Evolutionary conservation across 2,113 vertebrate species (phyloP).

Genomic region (Paracyprichromis sp.): DNA sequence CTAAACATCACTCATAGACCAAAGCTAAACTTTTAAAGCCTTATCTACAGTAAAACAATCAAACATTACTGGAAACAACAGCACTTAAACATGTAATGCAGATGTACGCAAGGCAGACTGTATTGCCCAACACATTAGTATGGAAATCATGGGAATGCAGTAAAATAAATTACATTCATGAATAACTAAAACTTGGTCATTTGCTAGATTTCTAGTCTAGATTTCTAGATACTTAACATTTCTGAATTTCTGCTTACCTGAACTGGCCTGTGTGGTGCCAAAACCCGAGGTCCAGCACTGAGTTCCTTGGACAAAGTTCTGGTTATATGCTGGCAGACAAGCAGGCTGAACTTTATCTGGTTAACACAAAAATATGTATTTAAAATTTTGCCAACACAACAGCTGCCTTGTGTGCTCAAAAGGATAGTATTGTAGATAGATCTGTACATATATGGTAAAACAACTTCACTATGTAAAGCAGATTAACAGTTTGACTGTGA

Average conservation of each 20-base stretch:
- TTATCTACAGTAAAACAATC: not conserved
- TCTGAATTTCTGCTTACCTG: slow-evolving; percentile 25
- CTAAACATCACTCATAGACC: not conserved
- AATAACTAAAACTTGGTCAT: not conserved
- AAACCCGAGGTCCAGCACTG: slow-evolving; percentile 86
- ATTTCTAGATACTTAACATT: not conserved
- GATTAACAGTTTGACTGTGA: not conserved
- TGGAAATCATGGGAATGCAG: not conserved
- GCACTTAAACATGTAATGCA: not conserved
- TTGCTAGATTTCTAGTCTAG: not conserved
- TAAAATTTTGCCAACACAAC: not conserved
- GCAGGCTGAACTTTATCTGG: slow-evolving; percentile 78
- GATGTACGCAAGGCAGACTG: not conserved
- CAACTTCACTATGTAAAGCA: not conserved
- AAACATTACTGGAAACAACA: not conserved
- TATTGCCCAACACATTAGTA: not conserved
- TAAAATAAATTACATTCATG: not conserved
- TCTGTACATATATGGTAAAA: not conserved
- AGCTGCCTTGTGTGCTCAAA: not conserved
- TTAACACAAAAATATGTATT: not conserved
- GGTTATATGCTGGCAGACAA: slow-evolving; percentile 78
- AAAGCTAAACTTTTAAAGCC: not conserved
- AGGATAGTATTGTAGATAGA: not conserved
- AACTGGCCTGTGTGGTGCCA: slow-evolving; percentile 63
- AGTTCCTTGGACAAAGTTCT: slow-evolving; percentile 66